These are phyloP conservation scores for Stenolophus ochropezus DNA, from an alignment of 2,888 invertebrate genomes.

Conservation along the genomic window DNA sequence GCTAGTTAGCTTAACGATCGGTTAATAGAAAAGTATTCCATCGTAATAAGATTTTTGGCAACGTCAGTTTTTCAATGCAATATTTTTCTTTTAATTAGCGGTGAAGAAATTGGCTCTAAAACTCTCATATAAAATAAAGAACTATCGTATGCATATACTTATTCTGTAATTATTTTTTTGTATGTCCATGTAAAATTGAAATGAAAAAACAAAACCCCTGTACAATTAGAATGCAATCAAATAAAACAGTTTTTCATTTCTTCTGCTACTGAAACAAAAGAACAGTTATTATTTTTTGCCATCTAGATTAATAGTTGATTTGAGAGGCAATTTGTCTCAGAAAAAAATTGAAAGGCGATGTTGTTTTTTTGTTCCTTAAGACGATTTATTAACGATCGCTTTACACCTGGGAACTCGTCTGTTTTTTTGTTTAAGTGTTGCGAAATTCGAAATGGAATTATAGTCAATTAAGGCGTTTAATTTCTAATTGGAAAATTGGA, in stretches of 20 bases:
- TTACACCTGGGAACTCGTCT: slow-evolving; percentile 18
- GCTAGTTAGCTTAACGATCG: too few relatives aligned
- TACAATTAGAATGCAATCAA: slow-evolving; percentile 37
- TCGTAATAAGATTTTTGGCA: too few relatives aligned
- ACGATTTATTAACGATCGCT: slow-evolving; percentile 1
- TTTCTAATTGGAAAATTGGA: slow-evolving; percentile 8
- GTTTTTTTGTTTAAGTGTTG: neutral
- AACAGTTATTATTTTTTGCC: slow-evolving; percentile 41
- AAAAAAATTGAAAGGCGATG: slow-evolving; percentile 23
- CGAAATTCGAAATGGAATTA: slow-evolving; percentile 4
- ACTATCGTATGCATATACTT: too few relatives aligned
- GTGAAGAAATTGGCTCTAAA: too few relatives aligned
- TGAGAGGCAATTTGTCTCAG: slow-evolving; percentile 28
- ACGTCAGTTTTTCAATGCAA: too few relatives aligned
- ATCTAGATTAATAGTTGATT: slow-evolving; percentile 25
- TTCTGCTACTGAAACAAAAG: slow-evolving; percentile 24
- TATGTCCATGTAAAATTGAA: neutral
- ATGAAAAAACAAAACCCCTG: neutral
- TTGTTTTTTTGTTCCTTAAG: neutral
- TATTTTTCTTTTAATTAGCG: too few relatives aligned
- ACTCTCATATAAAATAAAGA: too few relatives aligned
- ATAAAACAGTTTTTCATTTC: slow-evolving; percentile 12
- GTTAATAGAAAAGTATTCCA: too few relatives aligned
- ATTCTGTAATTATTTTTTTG: too few relatives aligned
- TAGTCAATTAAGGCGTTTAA: slow-evolving; percentile 19